Evolutionary conservation across 2,888 invertebrate species (phyloP).

Genomic region (Sesia bembeciformis): DNA sequence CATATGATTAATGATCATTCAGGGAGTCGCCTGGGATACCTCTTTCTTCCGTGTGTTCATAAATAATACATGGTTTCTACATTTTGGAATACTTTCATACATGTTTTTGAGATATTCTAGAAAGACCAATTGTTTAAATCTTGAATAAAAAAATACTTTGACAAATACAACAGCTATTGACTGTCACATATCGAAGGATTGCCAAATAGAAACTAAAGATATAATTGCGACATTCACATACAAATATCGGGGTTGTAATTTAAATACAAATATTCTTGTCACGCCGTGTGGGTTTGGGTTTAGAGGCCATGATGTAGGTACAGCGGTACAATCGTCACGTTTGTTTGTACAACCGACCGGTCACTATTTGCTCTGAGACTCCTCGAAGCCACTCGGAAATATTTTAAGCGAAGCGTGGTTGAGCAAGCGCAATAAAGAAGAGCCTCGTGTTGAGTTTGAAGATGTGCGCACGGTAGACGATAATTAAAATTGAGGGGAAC

Average conservation of each 20-base stretch:
- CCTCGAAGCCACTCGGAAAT: slow-evolving; percentile 61
- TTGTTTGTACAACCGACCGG: slow-evolving; percentile 65
- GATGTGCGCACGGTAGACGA: not conserved
- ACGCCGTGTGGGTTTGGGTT: slow-evolving; percentile 37
- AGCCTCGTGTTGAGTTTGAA: slow-evolving; percentile 12
- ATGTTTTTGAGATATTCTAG: slow-evolving; percentile 17
- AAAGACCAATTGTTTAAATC: not conserved
- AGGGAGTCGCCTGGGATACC: slow-evolving; percentile 45
- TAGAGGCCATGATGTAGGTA: slow-evolving; percentile 35
- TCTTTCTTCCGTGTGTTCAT: slow-evolving; percentile 40
- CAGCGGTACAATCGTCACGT: slow-evolving; percentile 33
- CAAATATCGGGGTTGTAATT: slow-evolving; percentile 50
- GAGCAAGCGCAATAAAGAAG: slow-evolving; percentile 28
- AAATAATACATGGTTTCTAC: slow-evolving; percentile 45
- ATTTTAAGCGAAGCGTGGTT: slow-evolving; percentile 49
- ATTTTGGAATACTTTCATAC: slow-evolving; percentile 38
- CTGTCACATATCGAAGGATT: slow-evolving; percentile 15
- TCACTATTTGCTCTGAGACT: slow-evolving; percentile 62
- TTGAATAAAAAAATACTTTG: slow-evolving; percentile 6
- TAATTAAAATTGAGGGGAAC: too few relatives aligned
- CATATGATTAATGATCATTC: slow-evolving; percentile 62
- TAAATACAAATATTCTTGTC: slow-evolving; percentile 49
- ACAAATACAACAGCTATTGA: slow-evolving; percentile 12
- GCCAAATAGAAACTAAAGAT: slow-evolving; percentile 3
- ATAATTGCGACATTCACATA: slow-evolving; percentile 55